These are phyloP conservation scores for Oryzias melastigma DNA, from an alignment of 2,113 vertebrate genomes.

Conservation along the genomic window DNA sequence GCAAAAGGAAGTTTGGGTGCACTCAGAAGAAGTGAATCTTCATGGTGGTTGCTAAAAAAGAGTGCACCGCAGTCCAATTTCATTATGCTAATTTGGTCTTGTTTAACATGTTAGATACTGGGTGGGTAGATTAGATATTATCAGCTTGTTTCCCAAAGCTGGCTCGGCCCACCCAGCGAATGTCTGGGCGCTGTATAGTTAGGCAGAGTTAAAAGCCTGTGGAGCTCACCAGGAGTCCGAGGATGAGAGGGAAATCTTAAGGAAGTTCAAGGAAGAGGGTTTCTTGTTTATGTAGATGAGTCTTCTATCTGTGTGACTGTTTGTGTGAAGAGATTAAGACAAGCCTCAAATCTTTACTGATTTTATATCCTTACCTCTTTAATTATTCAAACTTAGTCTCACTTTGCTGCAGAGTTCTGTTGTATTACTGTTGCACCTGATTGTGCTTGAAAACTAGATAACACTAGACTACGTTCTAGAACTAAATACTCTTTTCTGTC, in stretches of 20 bases:
- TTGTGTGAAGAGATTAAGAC: constrained; percentile 8
- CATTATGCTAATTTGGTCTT: constrained; percentile 27
- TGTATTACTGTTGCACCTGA: background rate
- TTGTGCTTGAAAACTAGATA: background rate
- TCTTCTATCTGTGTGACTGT: constrained; percentile 6
- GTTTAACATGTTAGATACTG: constrained; percentile 46
- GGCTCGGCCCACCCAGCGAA: constrained; percentile 44
- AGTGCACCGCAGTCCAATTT: constrained; percentile 20
- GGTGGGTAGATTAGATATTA: constrained; percentile 68
- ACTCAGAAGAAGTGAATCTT: constrained; percentile 1
- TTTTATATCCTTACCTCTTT: constrained; percentile 30
- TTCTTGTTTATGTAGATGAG: constrained; percentile 9
- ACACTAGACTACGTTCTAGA: too few relatives aligned
- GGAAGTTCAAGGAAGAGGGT: constrained; percentile 1
- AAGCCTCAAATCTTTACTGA: constrained; percentile 19
- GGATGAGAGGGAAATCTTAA: constrained; percentile 21
- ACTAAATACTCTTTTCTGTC: too few relatives aligned
- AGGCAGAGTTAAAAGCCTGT: constrained; percentile 41
- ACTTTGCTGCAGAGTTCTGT: background rate
- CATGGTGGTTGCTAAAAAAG: background rate
- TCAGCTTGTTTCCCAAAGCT: constrained; percentile 62
- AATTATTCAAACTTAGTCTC: constrained; percentile 21
- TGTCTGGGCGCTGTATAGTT: constrained; percentile 51
- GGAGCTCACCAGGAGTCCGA: constrained; percentile 1
- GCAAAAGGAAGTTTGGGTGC: too few relatives aligned